phyloP scores from a whole-genome alignment of 2,113 vertebrate species.

The Antechinus stuartii region DNA sequence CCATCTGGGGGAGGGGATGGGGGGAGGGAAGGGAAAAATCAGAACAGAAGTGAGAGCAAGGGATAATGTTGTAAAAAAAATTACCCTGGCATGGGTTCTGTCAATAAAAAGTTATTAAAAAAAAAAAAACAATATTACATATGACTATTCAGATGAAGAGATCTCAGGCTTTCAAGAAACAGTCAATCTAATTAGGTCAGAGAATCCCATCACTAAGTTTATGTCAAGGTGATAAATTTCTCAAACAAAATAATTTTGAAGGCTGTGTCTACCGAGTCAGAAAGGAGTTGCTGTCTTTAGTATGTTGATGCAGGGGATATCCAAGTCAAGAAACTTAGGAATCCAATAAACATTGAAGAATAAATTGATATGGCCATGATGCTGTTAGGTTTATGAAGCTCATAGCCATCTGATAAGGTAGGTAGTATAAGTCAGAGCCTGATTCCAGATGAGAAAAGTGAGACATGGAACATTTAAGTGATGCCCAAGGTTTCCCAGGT shows the following conservation, averaged over 20 bases:
- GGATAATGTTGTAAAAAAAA: too few species aligned
- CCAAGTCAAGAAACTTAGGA: not conserved
- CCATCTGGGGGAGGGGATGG: too few species aligned
- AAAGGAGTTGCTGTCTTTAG: not conserved
- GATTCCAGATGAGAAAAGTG: not conserved
- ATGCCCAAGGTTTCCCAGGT: not conserved
- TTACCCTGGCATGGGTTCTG: too few species aligned
- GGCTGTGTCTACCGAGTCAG: not conserved
- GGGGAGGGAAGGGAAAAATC: too few species aligned
- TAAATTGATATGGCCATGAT: not conserved
- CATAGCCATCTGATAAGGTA: not conserved
- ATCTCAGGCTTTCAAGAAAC: not conserved
- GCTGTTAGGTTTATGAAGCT: not conserved
- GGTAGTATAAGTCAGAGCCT: not conserved
- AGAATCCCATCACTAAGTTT: too few species aligned
- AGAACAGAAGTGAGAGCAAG: too few species aligned
- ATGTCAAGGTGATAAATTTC: not conserved
- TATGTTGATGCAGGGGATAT: not conserved
- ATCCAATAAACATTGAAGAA: not conserved
- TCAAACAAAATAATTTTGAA: not conserved
- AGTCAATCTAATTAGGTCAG: too few species aligned
- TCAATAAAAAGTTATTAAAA: too few species aligned
- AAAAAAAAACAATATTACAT: not conserved
- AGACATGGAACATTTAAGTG: not conserved
- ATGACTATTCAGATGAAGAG: not conserved